These are phyloP conservation scores for Polyergus mexicanus DNA, from an alignment of 1,140 invertebrate species.

Conservation along the genomic window DNA sequence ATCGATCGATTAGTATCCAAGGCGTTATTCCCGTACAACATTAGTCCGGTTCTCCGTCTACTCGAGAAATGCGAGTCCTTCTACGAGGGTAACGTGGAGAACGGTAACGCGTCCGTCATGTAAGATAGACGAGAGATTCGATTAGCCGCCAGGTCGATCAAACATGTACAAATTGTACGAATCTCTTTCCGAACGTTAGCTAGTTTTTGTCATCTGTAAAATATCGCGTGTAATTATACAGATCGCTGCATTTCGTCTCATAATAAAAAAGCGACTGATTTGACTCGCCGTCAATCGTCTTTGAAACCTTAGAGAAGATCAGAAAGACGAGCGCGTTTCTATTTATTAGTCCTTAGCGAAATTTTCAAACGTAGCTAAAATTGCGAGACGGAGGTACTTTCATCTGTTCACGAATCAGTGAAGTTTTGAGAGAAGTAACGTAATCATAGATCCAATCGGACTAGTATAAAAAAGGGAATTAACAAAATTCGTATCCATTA, in stretches of 20 bases:
- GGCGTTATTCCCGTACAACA: constrained; percentile 95
- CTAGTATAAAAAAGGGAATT: constrained; percentile 74
- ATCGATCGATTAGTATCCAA: constrained; percentile 94
- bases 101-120: constrained; percentile 67
- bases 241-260: constrained; percentile 32
- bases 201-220: constrained; percentile 63
- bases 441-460: constrained; percentile 52
- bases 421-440: not conserved
- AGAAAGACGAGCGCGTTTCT: constrained; percentile 26
- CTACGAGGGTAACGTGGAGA: constrained; percentile 92
- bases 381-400: constrained; percentile 1
- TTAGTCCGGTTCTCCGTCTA: constrained; percentile 94
- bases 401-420: constrained; percentile 7
- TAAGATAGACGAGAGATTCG: constrained; percentile 42
- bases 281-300: constrained; percentile 19
- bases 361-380: constrained; percentile 45
- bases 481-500: constrained; percentile 59
- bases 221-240: constrained; percentile 65
- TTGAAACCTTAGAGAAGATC: not conserved
- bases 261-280: constrained; percentile 52
- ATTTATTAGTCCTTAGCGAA: constrained; percentile 72
- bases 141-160: constrained; percentile 29
- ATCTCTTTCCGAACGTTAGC: constrained; percentile 18
- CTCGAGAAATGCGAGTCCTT: constrained; percentile 94
- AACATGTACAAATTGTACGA: constrained; percentile 66